phyloP scores from a whole-genome alignment of 2,113 vertebrate genomes.

The Passer montanus region DNA sequence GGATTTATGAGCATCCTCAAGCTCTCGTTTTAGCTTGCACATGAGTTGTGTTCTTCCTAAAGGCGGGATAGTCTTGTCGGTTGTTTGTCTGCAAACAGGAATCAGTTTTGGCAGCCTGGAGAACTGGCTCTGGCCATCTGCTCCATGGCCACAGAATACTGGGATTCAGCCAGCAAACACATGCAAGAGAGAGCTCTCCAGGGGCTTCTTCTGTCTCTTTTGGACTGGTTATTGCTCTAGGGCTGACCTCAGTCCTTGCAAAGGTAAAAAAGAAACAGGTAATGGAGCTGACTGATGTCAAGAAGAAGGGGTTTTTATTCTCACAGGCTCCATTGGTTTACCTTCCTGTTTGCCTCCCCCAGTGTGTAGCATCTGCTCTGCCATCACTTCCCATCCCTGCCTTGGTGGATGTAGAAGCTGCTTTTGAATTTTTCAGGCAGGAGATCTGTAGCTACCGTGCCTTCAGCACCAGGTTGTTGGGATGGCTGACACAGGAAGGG shows the following conservation, averaged over 20 bases:
- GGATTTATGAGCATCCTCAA: background rate
- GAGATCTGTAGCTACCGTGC: background rate
- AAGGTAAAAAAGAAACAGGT: background rate
- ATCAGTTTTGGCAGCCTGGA: background rate
- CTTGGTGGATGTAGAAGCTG: background rate
- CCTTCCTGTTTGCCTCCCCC: background rate
- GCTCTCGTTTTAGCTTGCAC: background rate
- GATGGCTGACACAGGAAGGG: background rate
- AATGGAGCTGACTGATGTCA: background rate
- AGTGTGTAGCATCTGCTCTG: background rate
- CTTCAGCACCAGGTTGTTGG: background rate
- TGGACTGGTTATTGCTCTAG: background rate
- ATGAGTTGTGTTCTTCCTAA: background rate
- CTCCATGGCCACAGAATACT: background rate
- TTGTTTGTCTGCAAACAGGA: background rate
- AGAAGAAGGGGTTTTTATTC: background rate
- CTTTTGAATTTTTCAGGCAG: background rate
- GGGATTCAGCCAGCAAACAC: background rate
- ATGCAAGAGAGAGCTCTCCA: background rate
- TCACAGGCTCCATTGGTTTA: background rate
- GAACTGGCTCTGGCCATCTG: background rate
- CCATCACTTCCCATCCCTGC: rapidly evolving
- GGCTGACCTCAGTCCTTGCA: background rate
- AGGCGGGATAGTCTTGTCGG: background rate
- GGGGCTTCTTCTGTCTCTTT: background rate